Percentiles rank a stretch among this genome's conserved stretches.
These are phyloP conservation scores for Meliscaeva auricollis DNA, from an alignment of 2,888 invertebrate species.

Conservation along the genomic window DNA sequence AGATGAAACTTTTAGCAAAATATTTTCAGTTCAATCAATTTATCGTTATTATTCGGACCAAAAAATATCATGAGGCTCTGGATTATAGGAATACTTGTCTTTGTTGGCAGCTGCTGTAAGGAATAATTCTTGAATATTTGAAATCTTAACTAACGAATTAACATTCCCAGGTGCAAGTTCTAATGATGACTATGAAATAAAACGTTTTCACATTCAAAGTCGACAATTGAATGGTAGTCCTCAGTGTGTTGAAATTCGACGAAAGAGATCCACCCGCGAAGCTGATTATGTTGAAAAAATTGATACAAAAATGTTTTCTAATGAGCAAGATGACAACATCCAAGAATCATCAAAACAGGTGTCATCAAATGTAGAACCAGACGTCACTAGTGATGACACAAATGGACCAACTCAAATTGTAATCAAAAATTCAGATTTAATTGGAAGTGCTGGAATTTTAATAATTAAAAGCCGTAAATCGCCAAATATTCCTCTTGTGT, in stretches of 20 bases:
- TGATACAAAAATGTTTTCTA: background rate
- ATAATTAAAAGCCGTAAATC: constrained; percentile 25
- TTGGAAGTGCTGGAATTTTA: constrained; percentile 36
- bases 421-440: constrained; percentile 32
- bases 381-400: background rate
- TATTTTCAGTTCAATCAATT: constrained; percentile 37
- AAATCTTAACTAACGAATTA: background rate
- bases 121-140: background rate
- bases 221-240: constrained; percentile 16
- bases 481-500: constrained; percentile 27
- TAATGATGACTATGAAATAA: constrained; percentile 12
- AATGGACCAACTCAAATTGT: constrained; percentile 6
- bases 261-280: constrained; percentile 6
- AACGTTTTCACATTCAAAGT: constrained; percentile 46
- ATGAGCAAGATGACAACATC: background rate
- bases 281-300: background rate
- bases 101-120: constrained; percentile 42
- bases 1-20: constrained; percentile 15
- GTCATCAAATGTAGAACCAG: background rate
- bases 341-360: background rate
- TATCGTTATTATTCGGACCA: background rate
- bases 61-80: constrained; percentile 41
- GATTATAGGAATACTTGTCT: constrained; percentile 38
- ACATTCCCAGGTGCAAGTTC: constrained; percentile 25
- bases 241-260: constrained; percentile 10